Base-by-base conservation (phyloP, 2,888 invertebrate species). In the Tuta absoluta region DNA sequence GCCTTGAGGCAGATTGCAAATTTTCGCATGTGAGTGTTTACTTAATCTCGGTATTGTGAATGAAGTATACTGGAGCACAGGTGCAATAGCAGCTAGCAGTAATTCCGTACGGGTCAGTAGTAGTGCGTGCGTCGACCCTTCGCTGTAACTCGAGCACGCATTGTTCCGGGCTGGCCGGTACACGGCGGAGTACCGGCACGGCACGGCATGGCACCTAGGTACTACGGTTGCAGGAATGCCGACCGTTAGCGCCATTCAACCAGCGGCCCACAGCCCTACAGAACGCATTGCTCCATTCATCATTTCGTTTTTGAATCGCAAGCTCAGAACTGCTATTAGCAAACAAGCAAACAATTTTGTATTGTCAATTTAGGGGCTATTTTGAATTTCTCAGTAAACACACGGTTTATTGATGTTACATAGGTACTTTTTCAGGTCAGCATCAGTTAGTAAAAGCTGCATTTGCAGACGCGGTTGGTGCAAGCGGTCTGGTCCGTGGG, bases 111-210 rank as follows among this genome's bases (percentile, higher is more conserved):
- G 10, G 53, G 53, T 53, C 24, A 24, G 19, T 17, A 24, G 24
- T 53, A 14, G 19, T 24, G 53, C 19, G 58, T 37, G 21, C 65
- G 67, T 67, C 67, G 65, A 65, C 65, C 65, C 62, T 49, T 28
- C 33, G 33, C 60, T 62, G 64, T 63, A 59, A 59, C 58, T 23
- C 38, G 58, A 59, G 38, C 57, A 10, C 21, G 37, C 58, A 37
- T 33, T 33, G 58, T 28, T 33, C 37, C 58, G 8, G 17, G 33
- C 37, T 17, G 28, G 17, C 17, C n/a, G n/a, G n/a, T n/a, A n/a
- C n/a, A n/a, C n/a, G 28, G n/a, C 37, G 10, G 33, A 4, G n/a
- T n/a, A n/a, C n/a, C n/a, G n/a, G n/a, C n/a, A n/a, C n/a, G n/a
- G n/a, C n/a, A n/a, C n/a, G n/a, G n/a, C n/a, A n/a, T n/a, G n/a